Conservation (phyloP, 2,888 invertebrate species). For the Ceriagrion tenellum region DNA sequence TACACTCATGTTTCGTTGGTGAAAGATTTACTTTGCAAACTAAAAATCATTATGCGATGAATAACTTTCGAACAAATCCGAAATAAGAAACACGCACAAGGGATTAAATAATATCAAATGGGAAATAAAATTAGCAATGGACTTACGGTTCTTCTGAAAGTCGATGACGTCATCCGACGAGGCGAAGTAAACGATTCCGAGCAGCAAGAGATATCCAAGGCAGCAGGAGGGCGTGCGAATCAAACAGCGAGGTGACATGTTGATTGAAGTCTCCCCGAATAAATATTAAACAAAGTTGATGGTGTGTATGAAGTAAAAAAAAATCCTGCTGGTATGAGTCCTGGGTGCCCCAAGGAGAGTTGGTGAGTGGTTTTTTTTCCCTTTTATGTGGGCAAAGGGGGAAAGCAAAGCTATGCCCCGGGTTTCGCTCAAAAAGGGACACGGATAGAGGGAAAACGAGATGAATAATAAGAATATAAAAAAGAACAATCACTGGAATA, state of each 20-base stretch:
- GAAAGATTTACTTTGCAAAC: too few relatives aligned
- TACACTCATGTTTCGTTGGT: too few relatives aligned
- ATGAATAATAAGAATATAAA: neutral
- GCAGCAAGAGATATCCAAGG: conserved; percentile 49
- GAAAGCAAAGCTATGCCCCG: neutral
- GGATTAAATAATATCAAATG: neutral
- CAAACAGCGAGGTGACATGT: conserved; percentile 29
- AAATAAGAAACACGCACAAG: neutral
- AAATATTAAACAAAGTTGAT: neutral
- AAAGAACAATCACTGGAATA: neutral
- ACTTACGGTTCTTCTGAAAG: conserved; percentile 61
- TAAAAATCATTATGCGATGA: too few relatives aligned
- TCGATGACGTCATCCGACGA: conserved; percentile 56
- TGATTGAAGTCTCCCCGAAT: conserved; percentile 48
- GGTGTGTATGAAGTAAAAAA: neutral
- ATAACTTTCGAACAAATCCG: neutral
- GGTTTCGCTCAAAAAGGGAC: neutral
- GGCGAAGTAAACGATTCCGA: conserved; percentile 53
- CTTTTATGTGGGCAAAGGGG: neutral
- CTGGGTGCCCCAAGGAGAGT: neutral
- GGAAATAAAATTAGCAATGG: neutral
- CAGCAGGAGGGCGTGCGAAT: conserved; percentile 21
- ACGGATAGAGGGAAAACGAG: neutral
- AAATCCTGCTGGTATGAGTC: neutral
- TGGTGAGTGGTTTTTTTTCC: neutral